Conservation (phyloP, 2,113 vertebrate species). For the Cnemophilus loriae region DNA sequence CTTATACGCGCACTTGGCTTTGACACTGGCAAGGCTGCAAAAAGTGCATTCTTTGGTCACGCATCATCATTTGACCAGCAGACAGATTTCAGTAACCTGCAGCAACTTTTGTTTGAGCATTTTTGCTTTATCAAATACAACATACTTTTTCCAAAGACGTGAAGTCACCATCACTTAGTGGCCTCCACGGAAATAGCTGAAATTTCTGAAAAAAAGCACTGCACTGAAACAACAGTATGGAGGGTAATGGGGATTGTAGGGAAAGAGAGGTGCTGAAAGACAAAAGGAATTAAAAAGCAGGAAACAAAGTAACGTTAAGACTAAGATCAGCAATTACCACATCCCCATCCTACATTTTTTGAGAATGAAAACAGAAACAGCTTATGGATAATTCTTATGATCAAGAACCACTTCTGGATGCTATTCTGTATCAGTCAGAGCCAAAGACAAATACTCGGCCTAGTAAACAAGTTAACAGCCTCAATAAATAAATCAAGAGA, state of each 20-base stretch:
- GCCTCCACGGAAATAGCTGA: neutral
- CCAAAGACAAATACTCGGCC: neutral
- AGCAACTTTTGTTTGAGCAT: neutral
- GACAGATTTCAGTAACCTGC: neutral
- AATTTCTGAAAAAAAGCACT: neutral
- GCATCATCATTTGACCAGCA: neutral
- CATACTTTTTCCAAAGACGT: neutral
- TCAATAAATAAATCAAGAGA: neutral
- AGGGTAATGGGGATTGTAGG: neutral
- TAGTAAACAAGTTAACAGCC: neutral
- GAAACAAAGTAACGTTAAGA: neutral
- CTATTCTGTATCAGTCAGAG: neutral
- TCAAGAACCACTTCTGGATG: neutral
- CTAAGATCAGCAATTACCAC: neutral
- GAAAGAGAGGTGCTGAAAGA: neutral
- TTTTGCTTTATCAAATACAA: neutral
- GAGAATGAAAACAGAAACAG: neutral
- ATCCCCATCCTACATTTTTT: neutral
- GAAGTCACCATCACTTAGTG: neutral
- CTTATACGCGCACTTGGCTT: neutral
- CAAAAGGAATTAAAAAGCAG: neutral
- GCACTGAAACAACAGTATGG: neutral
- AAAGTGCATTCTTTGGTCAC: neutral
- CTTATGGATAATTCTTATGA: neutral
- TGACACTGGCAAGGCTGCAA: neutral